phyloP scores from a whole-genome alignment of 2,888 invertebrate species.

The Acleris laterana region DNA sequence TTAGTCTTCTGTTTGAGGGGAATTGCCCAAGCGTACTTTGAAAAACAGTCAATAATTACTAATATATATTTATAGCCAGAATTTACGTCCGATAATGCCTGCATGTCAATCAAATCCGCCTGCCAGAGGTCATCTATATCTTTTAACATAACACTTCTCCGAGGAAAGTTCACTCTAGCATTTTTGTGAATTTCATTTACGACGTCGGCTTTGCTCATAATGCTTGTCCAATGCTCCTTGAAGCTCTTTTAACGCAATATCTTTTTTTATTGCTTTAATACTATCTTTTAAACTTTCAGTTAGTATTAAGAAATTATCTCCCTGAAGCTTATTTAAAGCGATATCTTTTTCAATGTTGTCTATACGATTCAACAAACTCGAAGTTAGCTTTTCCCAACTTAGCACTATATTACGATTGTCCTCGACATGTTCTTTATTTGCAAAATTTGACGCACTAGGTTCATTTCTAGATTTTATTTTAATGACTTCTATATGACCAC shows the following conservation, averaged over 20 bases:
- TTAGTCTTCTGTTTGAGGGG: conserved; percentile 10
- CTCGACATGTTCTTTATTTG: background rate
- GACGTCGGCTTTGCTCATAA: conserved; percentile 38
- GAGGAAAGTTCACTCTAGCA: conserved; percentile 53
- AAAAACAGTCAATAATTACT: conserved; percentile 2
- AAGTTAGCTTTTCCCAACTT: background rate
- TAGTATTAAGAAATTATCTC: conserved; percentile 1
- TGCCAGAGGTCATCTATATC: conserved; percentile 60
- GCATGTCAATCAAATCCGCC: conserved; percentile 51
- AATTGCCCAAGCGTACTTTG: conserved; percentile 8
- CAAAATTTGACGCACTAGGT: background rate
- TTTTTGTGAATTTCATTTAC: conserved; percentile 57
- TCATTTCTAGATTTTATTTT: conserved; percentile 1
- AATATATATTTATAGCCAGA: conserved; percentile 8
- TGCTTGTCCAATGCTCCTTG: conserved; percentile 6
- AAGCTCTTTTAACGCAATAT: background rate
- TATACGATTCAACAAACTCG: background rate
- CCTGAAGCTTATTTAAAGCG: background rate
- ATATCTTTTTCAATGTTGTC: conserved; percentile 3
- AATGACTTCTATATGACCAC: background rate
- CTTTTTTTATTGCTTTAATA: too few relatives aligned
- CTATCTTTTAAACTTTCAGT: background rate
- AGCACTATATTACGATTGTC: background rate
- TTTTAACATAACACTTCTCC: conserved; percentile 49
- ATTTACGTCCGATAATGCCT: conserved; percentile 15